Evolutionary conservation across 2,113 vertebrate genomes (phyloP).

Genomic region (Chrysemys picta): DNA sequence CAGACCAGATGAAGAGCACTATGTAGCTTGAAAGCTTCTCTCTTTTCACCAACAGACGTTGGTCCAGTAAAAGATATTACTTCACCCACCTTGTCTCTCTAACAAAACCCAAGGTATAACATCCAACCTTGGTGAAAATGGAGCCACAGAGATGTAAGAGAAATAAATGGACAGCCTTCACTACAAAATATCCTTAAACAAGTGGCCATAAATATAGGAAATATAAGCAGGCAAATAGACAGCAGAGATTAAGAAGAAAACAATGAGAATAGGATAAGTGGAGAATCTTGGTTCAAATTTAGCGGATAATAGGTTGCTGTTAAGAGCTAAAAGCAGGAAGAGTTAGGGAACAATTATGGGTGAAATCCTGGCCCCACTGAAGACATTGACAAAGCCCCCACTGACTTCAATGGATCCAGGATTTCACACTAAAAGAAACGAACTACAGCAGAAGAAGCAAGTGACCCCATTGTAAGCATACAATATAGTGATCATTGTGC

Average conservation of each 20-base stretch:
- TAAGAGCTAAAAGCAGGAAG: neutral
- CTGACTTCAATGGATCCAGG: neutral
- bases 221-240: neutral
- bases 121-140: accelerated
- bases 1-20: neutral
- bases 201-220: neutral
- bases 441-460: neutral
- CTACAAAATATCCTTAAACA: neutral
- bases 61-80: neutral
- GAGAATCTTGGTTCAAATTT: accelerated
- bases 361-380: neutral
- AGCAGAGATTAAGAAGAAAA: neutral
- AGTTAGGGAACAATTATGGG: neutral
- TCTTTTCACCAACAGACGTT: neutral
- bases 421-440: neutral
- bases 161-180: neutral
- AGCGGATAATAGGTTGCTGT: neutral
- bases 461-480: neutral
- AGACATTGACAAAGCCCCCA: neutral
- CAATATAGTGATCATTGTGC: neutral
- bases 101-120: neutral
- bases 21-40: neutral
- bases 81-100: neutral
- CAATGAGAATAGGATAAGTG: neutral
- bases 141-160: neutral